These are phyloP conservation scores for Chironomus riparius DNA, from an alignment of 2,888 invertebrate species.

Conservation along the genomic window DNA sequence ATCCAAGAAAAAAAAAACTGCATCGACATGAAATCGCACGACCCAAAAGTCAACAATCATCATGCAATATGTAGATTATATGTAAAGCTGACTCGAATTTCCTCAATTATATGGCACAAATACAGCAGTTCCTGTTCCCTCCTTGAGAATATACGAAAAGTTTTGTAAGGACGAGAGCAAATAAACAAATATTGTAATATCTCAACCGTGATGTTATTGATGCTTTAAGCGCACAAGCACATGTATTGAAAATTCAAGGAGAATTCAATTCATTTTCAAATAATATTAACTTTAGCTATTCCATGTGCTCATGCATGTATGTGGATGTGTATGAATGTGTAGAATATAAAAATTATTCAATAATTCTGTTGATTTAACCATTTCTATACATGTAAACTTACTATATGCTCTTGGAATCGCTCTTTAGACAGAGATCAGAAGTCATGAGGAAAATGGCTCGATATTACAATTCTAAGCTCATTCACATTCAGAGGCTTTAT, in stretches of 20 bases:
- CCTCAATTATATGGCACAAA: too few relatives aligned
- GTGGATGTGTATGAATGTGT: too few relatives aligned
- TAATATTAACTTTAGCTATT: conserved; percentile 10
- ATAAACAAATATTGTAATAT: not conserved
- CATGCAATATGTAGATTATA: too few relatives aligned
- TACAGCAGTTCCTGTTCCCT: not conserved
- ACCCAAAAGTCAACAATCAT: too few relatives aligned
- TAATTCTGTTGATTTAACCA: conserved; percentile 24
- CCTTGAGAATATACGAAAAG: too few relatives aligned
- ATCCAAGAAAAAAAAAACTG: too few relatives aligned
- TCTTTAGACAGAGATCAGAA: not conserved
- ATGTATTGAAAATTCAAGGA: not conserved
- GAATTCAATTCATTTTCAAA: conserved; percentile 17
- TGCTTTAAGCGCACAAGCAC: not conserved
- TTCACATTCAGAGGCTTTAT: conserved; percentile 9
- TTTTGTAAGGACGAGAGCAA: not conserved
- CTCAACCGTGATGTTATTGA: not conserved
- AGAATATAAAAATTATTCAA: not conserved
- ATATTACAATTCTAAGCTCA: not conserved
- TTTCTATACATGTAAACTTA: not conserved
- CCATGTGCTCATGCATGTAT: not conserved
- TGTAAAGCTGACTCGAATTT: too few relatives aligned
- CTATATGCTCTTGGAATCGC: not conserved
- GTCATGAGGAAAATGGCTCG: too few relatives aligned
- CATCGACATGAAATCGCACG: too few relatives aligned